phyloP scores from a whole-genome alignment of 2,888 invertebrate species.

The Ophion slaviceki region DNA sequence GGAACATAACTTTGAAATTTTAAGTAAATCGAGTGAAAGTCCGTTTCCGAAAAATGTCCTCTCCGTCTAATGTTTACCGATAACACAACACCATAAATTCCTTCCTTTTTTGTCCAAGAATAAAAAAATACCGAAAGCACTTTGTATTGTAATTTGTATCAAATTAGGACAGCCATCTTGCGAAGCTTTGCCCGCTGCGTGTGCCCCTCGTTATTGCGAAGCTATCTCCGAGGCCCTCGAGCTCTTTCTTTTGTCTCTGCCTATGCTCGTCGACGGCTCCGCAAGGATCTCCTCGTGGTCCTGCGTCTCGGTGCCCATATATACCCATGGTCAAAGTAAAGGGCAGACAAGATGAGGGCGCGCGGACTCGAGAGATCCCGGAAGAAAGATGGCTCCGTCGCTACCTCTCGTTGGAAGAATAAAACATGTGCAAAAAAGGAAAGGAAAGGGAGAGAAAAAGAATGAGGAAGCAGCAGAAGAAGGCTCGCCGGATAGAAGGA shows the following conservation, averaged over 20 bases:
- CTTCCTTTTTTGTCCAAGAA: neutral
- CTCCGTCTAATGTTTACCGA: too few relatives aligned
- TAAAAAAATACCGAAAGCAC: neutral
- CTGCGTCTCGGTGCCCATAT: constrained; percentile 7
- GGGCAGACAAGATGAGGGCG: constrained; percentile 32
- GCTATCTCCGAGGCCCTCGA: constrained; percentile 15
- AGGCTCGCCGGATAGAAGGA: neutral
- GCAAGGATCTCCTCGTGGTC: constrained; percentile 28
- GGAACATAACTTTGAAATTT: too few relatives aligned
- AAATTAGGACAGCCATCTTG: constrained; percentile 24
- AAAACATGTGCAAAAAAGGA: constrained; percentile 41
- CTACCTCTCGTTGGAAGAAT: constrained; percentile 49
- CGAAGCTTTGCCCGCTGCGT: constrained; percentile 2
- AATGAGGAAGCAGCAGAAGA: neutral
- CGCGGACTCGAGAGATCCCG: constrained; percentile 31
- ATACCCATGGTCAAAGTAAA: constrained; percentile 35
- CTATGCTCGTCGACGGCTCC: neutral
- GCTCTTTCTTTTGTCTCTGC: constrained; percentile 47
- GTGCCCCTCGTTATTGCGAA: constrained; percentile 30
- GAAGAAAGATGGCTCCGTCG: constrained; percentile 19
- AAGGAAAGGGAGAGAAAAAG: neutral
- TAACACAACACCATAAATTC: neutral
- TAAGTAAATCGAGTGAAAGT: too few relatives aligned
- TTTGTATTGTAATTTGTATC: constrained; percentile 29
- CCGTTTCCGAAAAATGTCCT: too few relatives aligned